Percentiles rank a stretch among this genome's conserved stretches.
Conservation (phyloP, 1,140 invertebrate species). For the Acromyrmex echinatior region DNA sequence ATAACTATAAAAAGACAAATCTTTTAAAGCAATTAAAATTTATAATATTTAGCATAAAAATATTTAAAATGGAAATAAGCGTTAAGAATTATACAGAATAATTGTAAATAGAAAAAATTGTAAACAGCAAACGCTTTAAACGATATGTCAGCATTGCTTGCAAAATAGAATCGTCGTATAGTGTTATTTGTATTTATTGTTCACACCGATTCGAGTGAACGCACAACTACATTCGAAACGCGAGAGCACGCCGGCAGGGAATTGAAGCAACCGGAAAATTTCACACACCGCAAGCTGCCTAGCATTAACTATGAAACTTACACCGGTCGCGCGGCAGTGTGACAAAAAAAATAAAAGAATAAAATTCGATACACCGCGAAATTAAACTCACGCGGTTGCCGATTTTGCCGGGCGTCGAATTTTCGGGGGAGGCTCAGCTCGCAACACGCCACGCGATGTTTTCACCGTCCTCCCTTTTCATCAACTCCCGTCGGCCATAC, state of each 20-base stretch:
- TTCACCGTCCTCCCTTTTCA: not conserved
- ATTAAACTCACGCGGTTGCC: slow-evolving; percentile 49
- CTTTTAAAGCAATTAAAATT: not conserved
- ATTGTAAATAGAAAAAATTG: not conserved
- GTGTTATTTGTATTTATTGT: not conserved
- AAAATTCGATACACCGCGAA: slow-evolving; percentile 43
- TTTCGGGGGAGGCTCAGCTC: slow-evolving; percentile 10
- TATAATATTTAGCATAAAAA: not conserved
- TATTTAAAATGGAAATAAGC: not conserved
- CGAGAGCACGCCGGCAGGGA: not conserved
- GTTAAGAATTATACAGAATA: not conserved
- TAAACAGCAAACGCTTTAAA: not conserved
- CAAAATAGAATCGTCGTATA: slow-evolving; percentile 15
- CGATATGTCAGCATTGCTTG: not conserved
- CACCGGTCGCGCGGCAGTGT: slow-evolving; percentile 2
- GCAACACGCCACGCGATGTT: not conserved
- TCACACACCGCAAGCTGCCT: slow-evolving; percentile 12
- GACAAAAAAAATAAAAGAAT: not conserved
- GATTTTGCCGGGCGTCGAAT: slow-evolving; percentile 18
- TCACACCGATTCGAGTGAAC: not conserved
- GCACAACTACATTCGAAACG: not conserved
- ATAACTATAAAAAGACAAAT: not conserved
- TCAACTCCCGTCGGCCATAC: not conserved
- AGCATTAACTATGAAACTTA: slow-evolving; percentile 58
- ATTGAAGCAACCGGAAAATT: slow-evolving; percentile 44